A percentile compares a stretch with the other conserved stretches of the same genome.
phyloP scores from a whole-genome alignment of 1,140 invertebrate genomes.

The Adoxophyes honmai region DNA sequence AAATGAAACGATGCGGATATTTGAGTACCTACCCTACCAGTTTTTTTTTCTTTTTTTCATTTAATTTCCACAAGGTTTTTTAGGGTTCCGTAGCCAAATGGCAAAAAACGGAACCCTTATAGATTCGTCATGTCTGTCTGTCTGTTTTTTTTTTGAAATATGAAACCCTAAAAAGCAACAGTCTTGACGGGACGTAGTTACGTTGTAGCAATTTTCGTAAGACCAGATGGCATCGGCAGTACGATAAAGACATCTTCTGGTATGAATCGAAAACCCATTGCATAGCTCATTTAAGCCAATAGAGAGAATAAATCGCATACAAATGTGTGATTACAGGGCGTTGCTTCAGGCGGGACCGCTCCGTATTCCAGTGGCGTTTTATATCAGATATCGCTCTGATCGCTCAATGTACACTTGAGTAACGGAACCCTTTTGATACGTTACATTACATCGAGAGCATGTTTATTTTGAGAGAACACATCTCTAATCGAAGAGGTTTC shows the following conservation, averaged over 20 bases:
- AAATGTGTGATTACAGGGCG: slow-evolving; percentile 5
- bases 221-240: not conserved
- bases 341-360: not conserved
- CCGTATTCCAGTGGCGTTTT: slow-evolving; percentile 1
- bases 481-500: slow-evolving; percentile 3
- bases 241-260: not conserved
- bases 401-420: slow-evolving; percentile 15
- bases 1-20: no score
- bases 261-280: not conserved
- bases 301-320: slow-evolving; percentile 8
- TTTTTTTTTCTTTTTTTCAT: no score
- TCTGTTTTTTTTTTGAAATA: no score
- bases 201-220: no score
- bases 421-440: slow-evolving; percentile 7
- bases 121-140: no score
- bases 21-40: no score
- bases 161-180: no score
- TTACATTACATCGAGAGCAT: not conserved
- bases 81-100: no score
- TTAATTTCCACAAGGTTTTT: no score
- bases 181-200: no score
- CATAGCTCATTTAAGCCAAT: slow-evolving; percentile 11
- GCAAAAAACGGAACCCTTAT: no score
- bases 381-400: slow-evolving; percentile 10
- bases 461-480: slow-evolving; percentile 8